Evolutionary conservation across 2,888 invertebrate genomes (phyloP), one percentile per base, ranked within the genome.

Genomic region (Petrophora chlorosata): DNA sequence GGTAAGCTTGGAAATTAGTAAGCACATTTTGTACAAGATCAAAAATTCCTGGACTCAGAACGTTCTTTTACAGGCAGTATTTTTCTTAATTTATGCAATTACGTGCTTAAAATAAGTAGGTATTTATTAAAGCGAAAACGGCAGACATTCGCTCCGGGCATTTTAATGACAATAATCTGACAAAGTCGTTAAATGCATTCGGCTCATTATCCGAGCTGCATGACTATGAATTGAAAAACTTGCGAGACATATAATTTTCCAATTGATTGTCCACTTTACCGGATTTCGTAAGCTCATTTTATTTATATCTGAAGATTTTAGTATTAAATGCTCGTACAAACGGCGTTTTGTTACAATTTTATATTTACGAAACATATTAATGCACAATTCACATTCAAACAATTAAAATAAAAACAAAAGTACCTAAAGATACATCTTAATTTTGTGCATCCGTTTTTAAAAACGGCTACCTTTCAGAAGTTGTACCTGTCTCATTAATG

Each of bases 1-100:
- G 82, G 85, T 85, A 63, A 84, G 85, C 73, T 57, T 65, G 55
- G 30, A 35, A 38, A 28, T 17, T 13, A 19, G 4, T n/a, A 10
- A 17, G 9, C 29, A 29, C 14, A 32, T 16, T 33, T n/a, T 32
- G 0, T 5, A 9, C 16, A 32, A 16, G 32, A 3, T 8, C 3
- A 14, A 3, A 16, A 38, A 10, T 8, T 36, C 8, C 7, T 12
- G 8, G 30, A 15, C 9, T 10, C 19, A 12, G 2, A 34, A 1
- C 29, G 26, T 39, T 28, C n/a, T n/a, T n/a, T n/a, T n/a, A n/a
- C n/a, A n/a, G n/a, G n/a, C n/a, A n/a, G n/a, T n/a, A n/a, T n/a
- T 32, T 12, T 39, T 33, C 12, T 9, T 40, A 14, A 44, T 30
- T 14, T 44, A 30, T 13, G 25, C 36, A 26, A 33, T 38, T 32